Evolutionary conservation across 2,888 invertebrate genomes (phyloP).

Genomic region (Abscondita cerata): DNA sequence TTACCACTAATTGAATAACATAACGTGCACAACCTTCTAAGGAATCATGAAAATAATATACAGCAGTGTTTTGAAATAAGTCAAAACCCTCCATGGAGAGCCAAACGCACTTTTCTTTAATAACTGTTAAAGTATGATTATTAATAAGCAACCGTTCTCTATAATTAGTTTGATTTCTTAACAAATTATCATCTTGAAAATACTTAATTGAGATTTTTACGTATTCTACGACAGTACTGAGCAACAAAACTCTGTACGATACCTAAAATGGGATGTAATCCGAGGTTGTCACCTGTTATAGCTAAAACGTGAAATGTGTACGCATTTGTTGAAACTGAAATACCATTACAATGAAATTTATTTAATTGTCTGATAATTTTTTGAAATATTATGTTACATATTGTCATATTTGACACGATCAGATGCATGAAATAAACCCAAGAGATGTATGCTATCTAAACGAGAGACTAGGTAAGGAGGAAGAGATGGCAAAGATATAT

Average conservation of each 20-base stretch:
- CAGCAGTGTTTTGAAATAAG: too few species aligned
- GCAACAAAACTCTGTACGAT: too few species aligned
- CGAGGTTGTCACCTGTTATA: conserved; percentile 6
- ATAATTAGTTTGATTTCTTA: not conserved
- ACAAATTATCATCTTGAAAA: not conserved
- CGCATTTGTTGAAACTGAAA: too few species aligned
- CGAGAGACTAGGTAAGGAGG: not conserved
- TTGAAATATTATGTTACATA: too few species aligned
- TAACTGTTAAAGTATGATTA: too few species aligned
- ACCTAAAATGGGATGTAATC: not conserved
- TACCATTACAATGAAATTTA: too few species aligned
- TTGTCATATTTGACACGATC: not conserved
- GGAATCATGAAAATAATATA: too few species aligned
- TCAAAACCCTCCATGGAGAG: too few species aligned
- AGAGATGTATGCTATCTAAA: not conserved
- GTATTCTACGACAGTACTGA: not conserved
- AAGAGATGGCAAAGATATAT: not conserved
- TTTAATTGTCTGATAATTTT: too few species aligned
- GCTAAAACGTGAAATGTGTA: not conserved
- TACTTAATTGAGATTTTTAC: not conserved
- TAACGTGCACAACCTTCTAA: too few species aligned
- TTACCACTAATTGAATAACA: not conserved
- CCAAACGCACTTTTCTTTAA: conserved; percentile 4
- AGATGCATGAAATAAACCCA: not conserved
- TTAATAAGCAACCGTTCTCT: too few species aligned